These are phyloP conservation scores for Parnassius apollo DNA, from an alignment of 2,888 invertebrate species.

Conservation along the genomic window DNA sequence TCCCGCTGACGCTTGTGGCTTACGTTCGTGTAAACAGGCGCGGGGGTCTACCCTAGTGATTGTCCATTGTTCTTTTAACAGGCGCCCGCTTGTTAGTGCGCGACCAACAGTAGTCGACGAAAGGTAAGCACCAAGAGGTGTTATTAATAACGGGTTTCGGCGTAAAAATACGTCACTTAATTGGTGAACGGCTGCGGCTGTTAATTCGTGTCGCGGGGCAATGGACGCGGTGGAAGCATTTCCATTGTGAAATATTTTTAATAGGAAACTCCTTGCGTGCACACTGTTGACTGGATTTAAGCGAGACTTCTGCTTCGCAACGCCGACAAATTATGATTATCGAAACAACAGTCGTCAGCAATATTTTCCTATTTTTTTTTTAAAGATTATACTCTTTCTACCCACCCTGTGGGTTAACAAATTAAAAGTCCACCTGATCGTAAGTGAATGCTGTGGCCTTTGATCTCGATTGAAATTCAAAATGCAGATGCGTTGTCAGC, in stretches of 20 bases:
- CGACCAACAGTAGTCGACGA: conserved; percentile 44
- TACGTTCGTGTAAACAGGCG: conserved; percentile 36
- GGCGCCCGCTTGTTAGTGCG: conserved; percentile 70
- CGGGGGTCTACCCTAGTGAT: conserved; percentile 52
- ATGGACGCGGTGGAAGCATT: conserved; percentile 27
- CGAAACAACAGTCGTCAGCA: too few relatives aligned
- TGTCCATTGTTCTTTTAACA: conserved; percentile 80
- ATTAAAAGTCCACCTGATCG: too few relatives aligned
- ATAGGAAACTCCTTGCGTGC: conserved; percentile 1
- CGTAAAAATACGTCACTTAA: conserved; percentile 56
- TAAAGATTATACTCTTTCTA: too few relatives aligned
- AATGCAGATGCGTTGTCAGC: too few relatives aligned
- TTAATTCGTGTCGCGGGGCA: conserved; percentile 35
- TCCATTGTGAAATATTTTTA: conserved; percentile 20
- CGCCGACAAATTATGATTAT: too few relatives aligned
- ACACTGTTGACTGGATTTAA: background rate
- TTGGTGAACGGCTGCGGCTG: conserved; percentile 40
- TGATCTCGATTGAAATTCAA: too few relatives aligned
- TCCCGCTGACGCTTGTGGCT: conserved; percentile 29
- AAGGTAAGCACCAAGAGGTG: conserved; percentile 52
- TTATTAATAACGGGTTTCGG: conserved; percentile 61
- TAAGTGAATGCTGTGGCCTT: too few relatives aligned
- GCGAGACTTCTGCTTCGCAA: too few relatives aligned
- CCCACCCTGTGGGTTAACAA: too few relatives aligned
- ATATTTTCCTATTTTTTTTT: background rate